Evolutionary conservation across 2,113 vertebrate species (phyloP).

Genomic region (Tupaia tana): DNA sequence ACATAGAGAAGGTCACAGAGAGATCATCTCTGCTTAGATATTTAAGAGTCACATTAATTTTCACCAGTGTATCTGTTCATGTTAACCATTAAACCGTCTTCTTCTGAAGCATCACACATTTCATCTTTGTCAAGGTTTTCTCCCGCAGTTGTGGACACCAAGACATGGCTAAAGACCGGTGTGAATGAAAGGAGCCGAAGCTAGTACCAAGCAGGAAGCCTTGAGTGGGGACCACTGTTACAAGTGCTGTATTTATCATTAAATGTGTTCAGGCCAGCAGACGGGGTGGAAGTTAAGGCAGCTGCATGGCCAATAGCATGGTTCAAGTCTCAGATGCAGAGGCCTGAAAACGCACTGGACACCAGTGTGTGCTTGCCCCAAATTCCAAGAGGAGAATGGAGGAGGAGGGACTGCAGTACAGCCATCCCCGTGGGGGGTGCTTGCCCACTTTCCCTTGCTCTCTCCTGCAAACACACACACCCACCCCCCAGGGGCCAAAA

Average conservation of each 20-base stretch:
- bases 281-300: no score
- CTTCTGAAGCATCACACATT: slow-evolving; percentile 16
- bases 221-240: not conserved
- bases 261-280: not conserved
- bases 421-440: no score
- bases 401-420: no score
- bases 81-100: not conserved
- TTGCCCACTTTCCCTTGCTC: no score
- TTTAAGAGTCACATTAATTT: slow-evolving; percentile 15
- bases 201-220: not conserved
- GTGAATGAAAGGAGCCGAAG: not conserved
- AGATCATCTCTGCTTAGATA: not conserved
- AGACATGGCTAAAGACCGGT: not conserved
- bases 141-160: not conserved
- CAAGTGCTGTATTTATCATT: not conserved
- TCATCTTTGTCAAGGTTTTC: not conserved
- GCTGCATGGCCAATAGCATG: no score
- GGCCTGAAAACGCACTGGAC: no score
- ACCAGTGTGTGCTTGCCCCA: no score
- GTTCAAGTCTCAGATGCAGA: no score
- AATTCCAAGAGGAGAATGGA: no score
- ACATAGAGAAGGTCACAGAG: not conserved
- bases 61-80: not conserved
- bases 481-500: no score
- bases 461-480: no score